phyloP scores from a whole-genome alignment of 2,113 vertebrate genomes.

The Psilopogon haemacephalus region DNA sequence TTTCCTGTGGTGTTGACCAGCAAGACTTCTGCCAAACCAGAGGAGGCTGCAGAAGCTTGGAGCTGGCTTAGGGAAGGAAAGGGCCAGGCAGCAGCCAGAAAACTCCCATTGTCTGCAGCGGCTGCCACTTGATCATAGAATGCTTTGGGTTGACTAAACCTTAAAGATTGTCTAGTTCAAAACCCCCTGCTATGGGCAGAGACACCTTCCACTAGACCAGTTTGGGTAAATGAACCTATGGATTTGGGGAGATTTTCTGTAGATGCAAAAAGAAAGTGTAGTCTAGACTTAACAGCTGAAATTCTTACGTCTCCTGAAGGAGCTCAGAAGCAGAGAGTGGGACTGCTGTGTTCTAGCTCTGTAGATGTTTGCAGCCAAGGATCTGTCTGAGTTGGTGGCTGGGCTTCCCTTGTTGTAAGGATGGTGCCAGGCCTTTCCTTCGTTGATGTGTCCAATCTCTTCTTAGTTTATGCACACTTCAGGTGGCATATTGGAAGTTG shows the following conservation, averaged over 20 bases:
- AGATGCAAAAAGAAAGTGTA: not conserved
- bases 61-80: not conserved
- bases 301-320: not conserved
- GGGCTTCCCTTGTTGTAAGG: not conserved
- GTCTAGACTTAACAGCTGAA: not conserved
- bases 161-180: too few relatives aligned
- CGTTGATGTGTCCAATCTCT: not conserved
- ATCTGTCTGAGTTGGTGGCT: not conserved
- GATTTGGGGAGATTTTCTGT: not conserved
- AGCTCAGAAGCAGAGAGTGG: not conserved
- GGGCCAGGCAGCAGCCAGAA: not conserved
- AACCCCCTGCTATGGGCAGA: too few relatives aligned
- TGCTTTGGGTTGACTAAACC: too few relatives aligned
- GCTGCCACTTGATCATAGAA: not conserved
- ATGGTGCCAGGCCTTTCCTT: not conserved
- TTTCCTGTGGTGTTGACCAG: not conserved
- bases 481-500: not conserved
- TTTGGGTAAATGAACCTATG: not conserved
- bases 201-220: too few relatives aligned
- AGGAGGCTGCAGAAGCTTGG: not conserved
- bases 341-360: not conserved
- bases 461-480: not conserved
- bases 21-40: not conserved
- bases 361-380: not conserved
- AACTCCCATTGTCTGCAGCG: not conserved